These are phyloP conservation scores for Helicoverpa armigera DNA, from an alignment of 1,140 invertebrate species.

Conservation along the genomic window DNA sequence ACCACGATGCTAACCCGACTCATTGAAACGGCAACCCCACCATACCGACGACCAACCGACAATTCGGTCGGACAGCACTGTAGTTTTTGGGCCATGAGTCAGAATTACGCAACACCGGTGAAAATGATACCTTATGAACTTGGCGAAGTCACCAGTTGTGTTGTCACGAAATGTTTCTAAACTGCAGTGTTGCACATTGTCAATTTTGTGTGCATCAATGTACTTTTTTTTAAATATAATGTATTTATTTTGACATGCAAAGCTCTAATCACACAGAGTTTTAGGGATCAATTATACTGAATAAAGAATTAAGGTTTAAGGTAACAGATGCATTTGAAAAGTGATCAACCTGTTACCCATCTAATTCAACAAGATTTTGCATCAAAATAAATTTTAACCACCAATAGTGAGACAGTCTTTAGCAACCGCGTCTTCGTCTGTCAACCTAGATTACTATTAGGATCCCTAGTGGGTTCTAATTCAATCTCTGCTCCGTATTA, in stretches of 20 bases:
- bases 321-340: background rate
- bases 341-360: background rate
- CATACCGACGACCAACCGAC: conserved; percentile 34
- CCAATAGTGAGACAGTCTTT: background rate
- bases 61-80: conserved; percentile 47
- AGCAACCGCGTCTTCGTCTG: background rate
- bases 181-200: background rate
- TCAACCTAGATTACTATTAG: background rate
- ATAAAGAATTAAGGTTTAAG: too few species aligned
- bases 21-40: conserved; percentile 54
- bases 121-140: conserved; percentile 63
- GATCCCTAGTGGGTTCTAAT: background rate
- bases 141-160: conserved; percentile 21
- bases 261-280: background rate
- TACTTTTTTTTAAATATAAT: background rate
- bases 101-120: conserved; percentile 65
- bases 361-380: background rate
- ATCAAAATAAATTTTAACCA: background rate
- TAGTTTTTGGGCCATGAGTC: conserved; percentile 60
- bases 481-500: conserved; percentile 21
- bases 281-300: too few species aligned
- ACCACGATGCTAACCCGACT: conserved; percentile 63
- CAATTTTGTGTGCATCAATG: background rate
- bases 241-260: background rate
- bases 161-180: conserved; percentile 24